These are phyloP conservation scores for Nyctibius grandis DNA, from an alignment of 2,797 vertebrate species.

Conservation along the genomic window DNA sequence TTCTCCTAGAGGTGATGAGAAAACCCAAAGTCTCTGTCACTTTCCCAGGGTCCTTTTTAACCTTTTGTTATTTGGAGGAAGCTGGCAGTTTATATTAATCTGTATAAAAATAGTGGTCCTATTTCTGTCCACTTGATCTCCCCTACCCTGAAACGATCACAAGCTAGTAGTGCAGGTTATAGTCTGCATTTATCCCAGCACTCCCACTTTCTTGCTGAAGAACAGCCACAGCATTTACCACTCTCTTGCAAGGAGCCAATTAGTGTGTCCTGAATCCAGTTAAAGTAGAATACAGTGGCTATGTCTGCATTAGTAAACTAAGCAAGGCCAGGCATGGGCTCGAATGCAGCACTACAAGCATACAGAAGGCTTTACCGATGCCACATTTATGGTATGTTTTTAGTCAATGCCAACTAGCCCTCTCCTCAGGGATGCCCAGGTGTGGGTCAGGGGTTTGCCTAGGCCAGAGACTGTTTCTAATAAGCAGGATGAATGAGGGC, in stretches of 20 bases:
- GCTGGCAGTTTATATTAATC: not conserved
- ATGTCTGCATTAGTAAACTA: not conserved
- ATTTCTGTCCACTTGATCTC: not conserved
- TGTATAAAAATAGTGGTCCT: not conserved
- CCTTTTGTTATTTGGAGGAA: not conserved
- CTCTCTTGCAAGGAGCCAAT: not conserved
- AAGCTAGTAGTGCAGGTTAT: not conserved
- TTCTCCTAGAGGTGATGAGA: not conserved
- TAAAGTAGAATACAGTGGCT: not conserved
- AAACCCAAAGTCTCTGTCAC: not conserved
- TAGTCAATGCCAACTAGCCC: not conserved
- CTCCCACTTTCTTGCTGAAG: not conserved
- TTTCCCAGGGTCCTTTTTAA: not conserved
- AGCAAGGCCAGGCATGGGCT: not conserved
- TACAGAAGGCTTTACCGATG: not conserved
- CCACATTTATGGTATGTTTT: fast-evolving
- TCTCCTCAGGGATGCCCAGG: not conserved
- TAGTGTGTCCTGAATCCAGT: not conserved
- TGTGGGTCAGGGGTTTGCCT: not conserved
- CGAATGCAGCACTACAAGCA: fast-evolving
- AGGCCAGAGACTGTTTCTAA: not conserved
- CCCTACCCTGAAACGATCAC: not conserved
- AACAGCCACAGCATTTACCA: not conserved
- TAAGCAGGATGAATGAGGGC: not conserved
- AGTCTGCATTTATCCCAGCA: not conserved